Evolutionary conservation across 2,113 vertebrate species (phyloP), one percentile per base, ranked within the genome.

Genomic region (Siniperca chuatsi): DNA sequence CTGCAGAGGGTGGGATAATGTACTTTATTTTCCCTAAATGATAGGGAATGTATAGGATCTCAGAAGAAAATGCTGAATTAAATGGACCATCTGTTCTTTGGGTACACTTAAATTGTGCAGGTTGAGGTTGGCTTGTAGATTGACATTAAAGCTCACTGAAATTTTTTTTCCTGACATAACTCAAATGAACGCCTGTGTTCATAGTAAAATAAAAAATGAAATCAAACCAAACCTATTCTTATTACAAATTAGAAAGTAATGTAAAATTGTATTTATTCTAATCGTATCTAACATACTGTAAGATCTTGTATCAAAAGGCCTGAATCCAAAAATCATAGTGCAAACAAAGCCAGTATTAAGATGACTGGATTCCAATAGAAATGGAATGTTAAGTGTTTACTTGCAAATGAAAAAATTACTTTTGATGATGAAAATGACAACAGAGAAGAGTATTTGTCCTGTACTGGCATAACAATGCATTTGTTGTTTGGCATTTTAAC

Each of bases 401-500:
- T 76, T 29, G 15, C 52, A 62, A 66, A 67, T 52, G 11, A 71
- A 82, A 10, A 15, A 6, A 37, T 4, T 35, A 10, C 1, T 23
- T 70, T n/a, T 50, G 55, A 69, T 1, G n/a, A 46, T 12, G 23
- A 9, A 62, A 37, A 25, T 4, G 35, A 18, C 18, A 35, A 18
- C 62, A 60, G 37, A 29, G 57, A 44, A 29, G 57, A 52, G 6
- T 42, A 1, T 61, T 75, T 46, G n/a, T 66, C 37, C 52, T n/a
- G 44, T 84, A 75, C 21, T n/a, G 68, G 55, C 16, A 20, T 44
- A 78, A 81, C 70, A 62, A 21, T 77, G 77, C 8, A 20, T 81
- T 78, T 46, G 76, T 65, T 78, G 68, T 84, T 73, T 70, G 58
- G 52, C 21, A 46, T 42, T 86, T 80, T 64, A 61, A 82, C 78